Percentiles rank a stretch among this genome's conserved stretches.
These are phyloP conservation scores for Thumatha senex DNA, from an alignment of 2,888 invertebrate genomes.

Conservation along the genomic window DNA sequence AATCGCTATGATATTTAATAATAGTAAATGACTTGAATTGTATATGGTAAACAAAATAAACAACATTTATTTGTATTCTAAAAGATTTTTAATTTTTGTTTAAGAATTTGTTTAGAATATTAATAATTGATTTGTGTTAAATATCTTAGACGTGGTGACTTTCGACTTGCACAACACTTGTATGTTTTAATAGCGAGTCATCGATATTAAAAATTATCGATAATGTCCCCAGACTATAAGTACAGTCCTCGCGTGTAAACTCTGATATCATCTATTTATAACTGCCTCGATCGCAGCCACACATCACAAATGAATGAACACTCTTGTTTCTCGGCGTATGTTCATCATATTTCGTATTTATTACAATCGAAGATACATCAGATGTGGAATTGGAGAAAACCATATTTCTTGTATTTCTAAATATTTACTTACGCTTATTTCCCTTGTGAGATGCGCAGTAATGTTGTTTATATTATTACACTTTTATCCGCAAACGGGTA, in stretches of 20 bases:
- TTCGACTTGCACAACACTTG: too few relatives aligned
- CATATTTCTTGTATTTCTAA: neutral
- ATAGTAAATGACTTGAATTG: too few relatives aligned
- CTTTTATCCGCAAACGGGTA: too few relatives aligned
- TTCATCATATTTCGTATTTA: constrained; percentile 26
- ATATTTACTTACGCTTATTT: neutral
- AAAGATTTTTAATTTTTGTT: too few relatives aligned
- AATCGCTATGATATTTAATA: too few relatives aligned
- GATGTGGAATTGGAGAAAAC: neutral
- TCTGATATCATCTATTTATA: constrained; percentile 66
- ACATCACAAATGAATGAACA: constrained; percentile 49
- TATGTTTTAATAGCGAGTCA: neutral
- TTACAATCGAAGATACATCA: constrained; percentile 11
- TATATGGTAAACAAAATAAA: too few relatives aligned
- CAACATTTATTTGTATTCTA: too few relatives aligned
- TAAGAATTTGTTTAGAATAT: too few relatives aligned
- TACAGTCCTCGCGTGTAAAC: constrained; percentile 55
- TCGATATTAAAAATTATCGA: neutral
- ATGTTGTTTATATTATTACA: neutral
- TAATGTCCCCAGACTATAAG: constrained; percentile 24
- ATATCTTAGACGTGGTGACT: too few relatives aligned
- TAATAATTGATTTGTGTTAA: too few relatives aligned
- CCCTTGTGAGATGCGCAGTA: too few relatives aligned
- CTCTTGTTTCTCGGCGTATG: constrained; percentile 41
- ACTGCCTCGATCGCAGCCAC: constrained; percentile 44